phyloP scores from a whole-genome alignment of 30 jellyfish, hydroid and myxozoan genomes.

The Cassiopea xamachana region DNA sequence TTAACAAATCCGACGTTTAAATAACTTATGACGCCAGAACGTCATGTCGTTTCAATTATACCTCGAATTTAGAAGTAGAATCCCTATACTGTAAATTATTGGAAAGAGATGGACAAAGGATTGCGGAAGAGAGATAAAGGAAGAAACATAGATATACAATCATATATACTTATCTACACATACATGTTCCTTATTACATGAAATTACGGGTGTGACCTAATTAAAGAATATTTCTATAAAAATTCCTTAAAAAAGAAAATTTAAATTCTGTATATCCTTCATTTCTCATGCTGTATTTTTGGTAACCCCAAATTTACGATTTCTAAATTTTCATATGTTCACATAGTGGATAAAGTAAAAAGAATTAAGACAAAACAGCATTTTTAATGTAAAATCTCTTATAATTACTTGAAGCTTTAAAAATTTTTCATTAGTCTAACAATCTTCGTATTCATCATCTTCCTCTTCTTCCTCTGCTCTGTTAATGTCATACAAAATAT shows the following conservation, averaged over 20 bases:
- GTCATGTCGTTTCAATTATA: background rate
- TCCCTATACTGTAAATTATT: no score
- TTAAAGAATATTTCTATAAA: conserved; percentile 10
- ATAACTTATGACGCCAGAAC: no score
- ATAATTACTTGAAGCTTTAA: background rate
- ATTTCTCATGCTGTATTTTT: conserved; percentile 21
- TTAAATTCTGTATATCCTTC: conserved; percentile 3
- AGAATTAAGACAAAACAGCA: background rate
- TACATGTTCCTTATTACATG: conserved; percentile 11
- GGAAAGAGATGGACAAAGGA: no score
- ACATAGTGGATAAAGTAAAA: background rate
- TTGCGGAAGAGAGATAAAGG: no score
- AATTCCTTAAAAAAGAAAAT: conserved; percentile 6
- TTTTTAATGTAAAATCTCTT: background rate
- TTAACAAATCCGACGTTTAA: no score
- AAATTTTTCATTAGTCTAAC: background rate
- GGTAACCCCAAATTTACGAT: conserved; percentile 13
- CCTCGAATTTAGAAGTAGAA: no score
- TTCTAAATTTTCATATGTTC: conserved; percentile 8
- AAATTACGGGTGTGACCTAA: conserved; percentile 18
- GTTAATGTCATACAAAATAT: no score
- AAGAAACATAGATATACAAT: no score
- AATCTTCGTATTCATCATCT: background rate
- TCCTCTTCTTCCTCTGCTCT: background rate
- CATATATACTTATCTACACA: no score